Percentiles rank a stretch among this genome's conserved stretches.
Conservation (phyloP, 2,888 invertebrate genomes). For the Beris chalybata region DNA sequence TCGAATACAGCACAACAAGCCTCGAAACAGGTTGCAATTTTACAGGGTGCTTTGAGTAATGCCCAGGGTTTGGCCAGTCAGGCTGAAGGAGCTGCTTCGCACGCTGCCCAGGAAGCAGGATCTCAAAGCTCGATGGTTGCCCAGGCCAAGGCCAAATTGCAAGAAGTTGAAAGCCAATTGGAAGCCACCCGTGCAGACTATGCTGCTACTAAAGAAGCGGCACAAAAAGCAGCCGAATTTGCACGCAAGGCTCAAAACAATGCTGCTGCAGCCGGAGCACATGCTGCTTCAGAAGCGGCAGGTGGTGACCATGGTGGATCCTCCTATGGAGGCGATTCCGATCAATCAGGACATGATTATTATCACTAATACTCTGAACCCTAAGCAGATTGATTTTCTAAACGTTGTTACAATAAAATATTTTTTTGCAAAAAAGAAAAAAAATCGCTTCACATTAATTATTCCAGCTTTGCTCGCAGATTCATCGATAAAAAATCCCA, state of each 20-base stretch:
- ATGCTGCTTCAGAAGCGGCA: neutral
- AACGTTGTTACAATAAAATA: too few relatives aligned
- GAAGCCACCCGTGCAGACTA: constrained; percentile 23
- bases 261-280: neutral
- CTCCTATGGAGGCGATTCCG: constrained; percentile 1
- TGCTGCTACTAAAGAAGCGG: constrained; percentile 14
- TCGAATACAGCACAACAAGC: constrained; percentile 70
- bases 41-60: constrained; percentile 70
- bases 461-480: too few relatives aligned
- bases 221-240: constrained; percentile 17
- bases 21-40: constrained; percentile 66
- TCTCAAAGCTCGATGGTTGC: constrained; percentile 71
- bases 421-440: too few relatives aligned
- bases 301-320: neutral
- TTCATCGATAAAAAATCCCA: too few relatives aligned
- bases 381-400: too few relatives aligned
- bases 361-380: too few relatives aligned
- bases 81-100: constrained; percentile 57
- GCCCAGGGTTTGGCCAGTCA: constrained; percentile 57
- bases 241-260: constrained; percentile 18
- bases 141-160: constrained; percentile 18
- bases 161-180: constrained; percentile 10
- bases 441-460: too few relatives aligned
- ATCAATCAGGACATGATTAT: too few relatives aligned
- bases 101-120: constrained; percentile 69